Conservation (phyloP, 2,113 vertebrate genomes). For the Myxocyprinus asiaticus region DNA sequence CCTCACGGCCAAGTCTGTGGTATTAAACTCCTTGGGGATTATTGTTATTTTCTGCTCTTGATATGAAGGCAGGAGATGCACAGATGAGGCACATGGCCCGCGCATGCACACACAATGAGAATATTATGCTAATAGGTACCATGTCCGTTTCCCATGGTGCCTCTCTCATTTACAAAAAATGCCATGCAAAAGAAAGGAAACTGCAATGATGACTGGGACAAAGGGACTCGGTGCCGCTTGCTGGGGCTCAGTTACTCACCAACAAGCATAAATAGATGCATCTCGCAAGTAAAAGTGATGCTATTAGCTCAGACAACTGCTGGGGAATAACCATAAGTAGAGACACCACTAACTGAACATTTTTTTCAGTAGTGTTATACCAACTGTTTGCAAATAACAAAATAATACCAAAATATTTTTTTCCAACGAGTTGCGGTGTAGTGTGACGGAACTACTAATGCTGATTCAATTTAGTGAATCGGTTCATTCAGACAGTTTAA, state of each 20-base stretch:
- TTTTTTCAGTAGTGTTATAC: no score
- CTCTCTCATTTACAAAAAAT: conserved; percentile 43
- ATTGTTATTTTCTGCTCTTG: conserved; percentile 43
- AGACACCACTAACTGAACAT: not conserved
- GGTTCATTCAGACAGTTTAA: no score
- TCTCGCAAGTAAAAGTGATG: not conserved
- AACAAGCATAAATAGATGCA: conserved; percentile 11
- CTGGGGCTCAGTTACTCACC: conserved; percentile 2
- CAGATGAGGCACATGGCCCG: conserved; percentile 36
- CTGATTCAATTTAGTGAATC: no score
- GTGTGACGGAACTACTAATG: no score
- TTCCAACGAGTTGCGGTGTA: no score
- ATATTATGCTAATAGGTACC: conserved; percentile 46
- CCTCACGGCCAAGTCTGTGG: conserved; percentile 39
- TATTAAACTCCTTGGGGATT: conserved; percentile 50
- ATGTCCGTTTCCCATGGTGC: conserved; percentile 30
- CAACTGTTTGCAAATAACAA: no score
- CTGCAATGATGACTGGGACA: conserved; percentile 37
- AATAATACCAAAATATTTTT: no score
- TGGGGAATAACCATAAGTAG: no score
- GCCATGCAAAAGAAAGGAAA: conserved; percentile 27
- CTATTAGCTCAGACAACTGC: not conserved
- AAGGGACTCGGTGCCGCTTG: conserved; percentile 12
- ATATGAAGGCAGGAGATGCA: conserved; percentile 15
- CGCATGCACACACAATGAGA: conserved; percentile 33